Conservation (phyloP, 2,888 invertebrate genomes). For the Caenorhabditis drosophilae region DNA sequence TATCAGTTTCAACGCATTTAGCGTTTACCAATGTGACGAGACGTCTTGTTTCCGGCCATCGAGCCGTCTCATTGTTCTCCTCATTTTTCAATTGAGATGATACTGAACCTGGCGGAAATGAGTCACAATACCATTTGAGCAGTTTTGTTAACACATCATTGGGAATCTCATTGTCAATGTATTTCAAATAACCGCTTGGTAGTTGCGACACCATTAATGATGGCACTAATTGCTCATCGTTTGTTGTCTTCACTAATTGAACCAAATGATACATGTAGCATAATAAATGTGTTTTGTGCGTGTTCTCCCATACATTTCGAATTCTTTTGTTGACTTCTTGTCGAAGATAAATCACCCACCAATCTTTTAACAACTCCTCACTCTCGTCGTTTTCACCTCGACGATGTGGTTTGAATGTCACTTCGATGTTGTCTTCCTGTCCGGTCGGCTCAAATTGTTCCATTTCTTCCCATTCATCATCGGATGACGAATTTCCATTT, state of each 20-base stretch:
- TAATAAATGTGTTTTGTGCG: conserved; percentile 43
- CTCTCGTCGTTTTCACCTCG: conserved; percentile 17
- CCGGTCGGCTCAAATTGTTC: conserved; percentile 42
- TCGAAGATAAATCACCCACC: conserved; percentile 44
- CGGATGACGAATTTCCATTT: conserved; percentile 38
- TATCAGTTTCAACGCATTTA: conserved; percentile 45
- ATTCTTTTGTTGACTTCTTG: conserved; percentile 46
- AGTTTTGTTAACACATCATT: conserved; percentile 29
- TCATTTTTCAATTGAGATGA: conserved; percentile 9
- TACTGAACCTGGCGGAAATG: conserved; percentile 30
- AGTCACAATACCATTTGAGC: conserved; percentile 37
- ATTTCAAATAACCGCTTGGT: conserved; percentile 17
- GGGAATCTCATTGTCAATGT: conserved; percentile 21
- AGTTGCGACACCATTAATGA: conserved; percentile 41
- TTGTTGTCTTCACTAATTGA: conserved; percentile 13
- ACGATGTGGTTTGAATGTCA: no score
- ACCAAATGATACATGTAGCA: conserved; percentile 45
- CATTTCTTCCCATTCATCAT: conserved; percentile 59
- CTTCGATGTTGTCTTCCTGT: conserved; percentile 33
- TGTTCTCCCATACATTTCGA: conserved; percentile 39
- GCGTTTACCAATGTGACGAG: conserved; percentile 20
- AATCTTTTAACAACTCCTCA: conserved; percentile 34
- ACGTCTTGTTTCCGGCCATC: conserved; percentile 23
- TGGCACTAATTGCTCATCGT: conserved; percentile 44
- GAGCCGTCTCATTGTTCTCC: conserved; percentile 15